These are phyloP conservation scores for Planiliza haematocheilus DNA, from an alignment of 2,113 vertebrate genomes.

Conservation along the genomic window DNA sequence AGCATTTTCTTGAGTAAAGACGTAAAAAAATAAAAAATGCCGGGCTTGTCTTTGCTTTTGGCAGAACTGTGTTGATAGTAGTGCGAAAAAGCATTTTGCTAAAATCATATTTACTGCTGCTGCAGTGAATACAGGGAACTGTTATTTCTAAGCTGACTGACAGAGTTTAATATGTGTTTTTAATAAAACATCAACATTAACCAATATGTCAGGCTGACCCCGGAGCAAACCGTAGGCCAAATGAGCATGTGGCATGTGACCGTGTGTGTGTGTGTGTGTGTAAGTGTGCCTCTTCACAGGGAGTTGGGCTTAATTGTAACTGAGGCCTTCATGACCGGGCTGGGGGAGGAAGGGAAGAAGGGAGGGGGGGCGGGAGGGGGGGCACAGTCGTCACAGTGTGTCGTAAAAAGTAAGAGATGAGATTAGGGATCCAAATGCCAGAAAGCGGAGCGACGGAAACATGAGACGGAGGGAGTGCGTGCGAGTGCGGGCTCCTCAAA, in stretches of 20 bases:
- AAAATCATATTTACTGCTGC: constrained; percentile 16
- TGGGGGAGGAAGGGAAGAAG: not conserved
- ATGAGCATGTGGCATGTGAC: constrained; percentile 40
- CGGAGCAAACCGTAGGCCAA: constrained; percentile 46
- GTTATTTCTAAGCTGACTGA: constrained; percentile 23
- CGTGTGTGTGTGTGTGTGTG: constrained; percentile 1
- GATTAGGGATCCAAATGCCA: constrained; percentile 11
- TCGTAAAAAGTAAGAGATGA: constrained; percentile 20
- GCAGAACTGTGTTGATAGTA: not conserved
- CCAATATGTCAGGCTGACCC: constrained; percentile 42
- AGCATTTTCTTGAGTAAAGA: constrained; percentile 16
- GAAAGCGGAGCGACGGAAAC: constrained; percentile 7
- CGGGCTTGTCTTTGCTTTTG: not conserved
- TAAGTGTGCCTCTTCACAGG: constrained; percentile 7
- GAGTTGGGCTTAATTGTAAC: constrained; percentile 42
- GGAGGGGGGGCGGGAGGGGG: not conserved
- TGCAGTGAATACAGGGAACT: not conserved
- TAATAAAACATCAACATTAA: constrained; percentile 64
- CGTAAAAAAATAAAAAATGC: not conserved
- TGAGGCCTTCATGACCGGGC: not conserved
- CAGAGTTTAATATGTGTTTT: constrained; percentile 56
- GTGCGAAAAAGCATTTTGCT: not conserved
- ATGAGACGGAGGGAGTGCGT: constrained; percentile 11
- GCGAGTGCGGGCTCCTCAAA: constrained; percentile 20
- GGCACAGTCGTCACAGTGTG: constrained; percentile 38